Percentiles rank a stretch among this genome's conserved stretches.
These are phyloP conservation scores for Alexandromys fortis DNA, from an alignment of 2,113 vertebrate genomes.

Conservation along the genomic window DNA sequence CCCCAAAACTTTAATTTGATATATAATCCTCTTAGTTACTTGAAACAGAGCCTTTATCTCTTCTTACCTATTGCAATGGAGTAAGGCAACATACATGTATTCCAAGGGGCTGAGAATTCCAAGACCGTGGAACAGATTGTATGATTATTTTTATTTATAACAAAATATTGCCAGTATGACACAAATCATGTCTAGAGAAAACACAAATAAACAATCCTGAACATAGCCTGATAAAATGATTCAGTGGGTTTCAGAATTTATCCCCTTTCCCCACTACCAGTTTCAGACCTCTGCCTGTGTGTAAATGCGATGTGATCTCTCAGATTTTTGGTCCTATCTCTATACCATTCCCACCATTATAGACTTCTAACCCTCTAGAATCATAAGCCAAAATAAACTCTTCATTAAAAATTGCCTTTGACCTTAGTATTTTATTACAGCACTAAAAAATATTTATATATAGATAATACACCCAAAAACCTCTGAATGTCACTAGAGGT, in stretches of 20 bases:
- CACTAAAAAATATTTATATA: not conserved
- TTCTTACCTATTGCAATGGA: not conserved
- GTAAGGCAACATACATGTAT: not conserved
- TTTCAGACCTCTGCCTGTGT: not conserved
- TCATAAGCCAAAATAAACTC: not conserved
- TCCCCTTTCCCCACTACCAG: not conserved
- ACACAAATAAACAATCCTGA: not conserved
- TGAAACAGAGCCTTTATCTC: not conserved
- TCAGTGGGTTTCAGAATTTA: not conserved
- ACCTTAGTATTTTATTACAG: not conserved
- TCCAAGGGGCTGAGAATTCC: not conserved
- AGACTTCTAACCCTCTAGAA: not conserved
- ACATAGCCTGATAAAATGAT: not conserved
- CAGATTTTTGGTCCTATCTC: no score
- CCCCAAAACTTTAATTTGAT: not conserved
- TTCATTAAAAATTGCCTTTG: not conserved
- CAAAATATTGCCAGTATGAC: not conserved
- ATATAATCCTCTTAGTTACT: constrained; percentile 25
- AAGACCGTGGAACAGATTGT: not conserved
- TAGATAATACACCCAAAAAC: not conserved
- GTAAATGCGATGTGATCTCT: not conserved
- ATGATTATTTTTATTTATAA: constrained; percentile 21
- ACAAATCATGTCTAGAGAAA: not conserved
- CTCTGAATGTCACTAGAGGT: not conserved
- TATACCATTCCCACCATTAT: not conserved